phyloP scores from a whole-genome alignment of 2,113 vertebrate genomes.

The Phalacrocorax pelagicus region DNA sequence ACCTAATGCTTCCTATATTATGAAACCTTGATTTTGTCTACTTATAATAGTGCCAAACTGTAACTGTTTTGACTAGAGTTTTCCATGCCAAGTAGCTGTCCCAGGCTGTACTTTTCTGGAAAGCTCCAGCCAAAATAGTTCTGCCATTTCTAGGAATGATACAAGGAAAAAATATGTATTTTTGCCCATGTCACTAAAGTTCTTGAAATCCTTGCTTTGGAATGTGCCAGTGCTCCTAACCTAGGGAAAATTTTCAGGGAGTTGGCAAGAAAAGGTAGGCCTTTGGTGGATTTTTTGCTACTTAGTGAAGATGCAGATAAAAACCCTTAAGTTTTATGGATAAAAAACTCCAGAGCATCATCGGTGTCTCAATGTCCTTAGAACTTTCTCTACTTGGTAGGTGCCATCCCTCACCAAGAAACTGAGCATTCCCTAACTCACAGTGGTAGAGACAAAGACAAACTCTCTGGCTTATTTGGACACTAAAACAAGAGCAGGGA shows the following conservation, averaged over 20 bases:
- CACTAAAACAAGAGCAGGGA: not conserved
- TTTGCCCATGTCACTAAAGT: not conserved
- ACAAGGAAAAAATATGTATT: not conserved
- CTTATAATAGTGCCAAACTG: slow-evolving; percentile 38
- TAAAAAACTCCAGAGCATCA: not conserved
- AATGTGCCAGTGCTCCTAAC: not conserved
- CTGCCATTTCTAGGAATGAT: slow-evolving; percentile 55
- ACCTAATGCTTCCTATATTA: slow-evolving; percentile 65
- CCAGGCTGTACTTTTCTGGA: slow-evolving; percentile 35
- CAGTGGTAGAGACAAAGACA: not conserved
- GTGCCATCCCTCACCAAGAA: not conserved
- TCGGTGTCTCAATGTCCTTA: not conserved
- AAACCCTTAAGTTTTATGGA: not conserved
- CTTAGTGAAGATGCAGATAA: not conserved
- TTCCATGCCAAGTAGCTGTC: slow-evolving; percentile 50
- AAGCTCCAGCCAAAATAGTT: not conserved
- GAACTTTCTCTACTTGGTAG: not conserved
- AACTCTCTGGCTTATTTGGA: not conserved
- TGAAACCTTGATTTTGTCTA: slow-evolving; percentile 40
- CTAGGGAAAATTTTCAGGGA: not conserved
- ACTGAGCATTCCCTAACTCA: not conserved
- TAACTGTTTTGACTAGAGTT: slow-evolving; percentile 36
- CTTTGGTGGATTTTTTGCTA: not conserved
- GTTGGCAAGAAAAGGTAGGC: not conserved
- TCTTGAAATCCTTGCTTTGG: not conserved